Evolutionary conservation across 2,888 invertebrate species (phyloP).

Genomic region (Mellilla xanthometata): DNA sequence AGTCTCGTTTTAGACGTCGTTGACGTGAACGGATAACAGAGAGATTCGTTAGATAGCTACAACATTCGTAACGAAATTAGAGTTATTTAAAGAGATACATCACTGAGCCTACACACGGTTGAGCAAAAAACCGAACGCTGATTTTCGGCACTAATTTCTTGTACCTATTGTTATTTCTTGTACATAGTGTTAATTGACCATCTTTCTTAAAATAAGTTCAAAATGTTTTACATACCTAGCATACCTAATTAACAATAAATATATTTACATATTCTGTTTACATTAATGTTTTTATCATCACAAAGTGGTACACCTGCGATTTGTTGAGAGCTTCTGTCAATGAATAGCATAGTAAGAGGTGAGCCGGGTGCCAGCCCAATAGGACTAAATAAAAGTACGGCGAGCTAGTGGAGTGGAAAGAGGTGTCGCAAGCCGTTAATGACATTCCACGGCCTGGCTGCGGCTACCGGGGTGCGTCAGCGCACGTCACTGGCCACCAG

Average conservation of each 20-base stretch:
- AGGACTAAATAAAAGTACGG: conserved; percentile 47
- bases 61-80: not conserved
- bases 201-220: too few relatives aligned
- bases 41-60: conserved; percentile 2
- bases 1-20: conserved; percentile 12
- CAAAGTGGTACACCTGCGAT: too few relatives aligned
- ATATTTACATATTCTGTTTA: too few relatives aligned
- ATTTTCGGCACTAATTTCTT: too few relatives aligned
- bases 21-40: conserved; percentile 9
- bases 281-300: too few relatives aligned
- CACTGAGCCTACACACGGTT: conserved; percentile 9
- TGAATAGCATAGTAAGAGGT: conserved; percentile 8
- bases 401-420: conserved; percentile 40
- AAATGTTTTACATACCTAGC: too few relatives aligned
- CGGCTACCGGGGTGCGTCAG: conserved; percentile 70
- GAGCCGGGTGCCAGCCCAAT: conserved; percentile 27
- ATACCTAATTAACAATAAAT: too few relatives aligned
- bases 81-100: conserved; percentile 10
- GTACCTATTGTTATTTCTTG: too few relatives aligned
- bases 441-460: conserved; percentile 69
- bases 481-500: conserved; percentile 60
- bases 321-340: not conserved
- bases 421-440: conserved; percentile 69
- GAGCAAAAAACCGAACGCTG: conserved; percentile 15
- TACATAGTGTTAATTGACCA: too few relatives aligned